Conservation (phyloP, 2,888 invertebrate genomes). For the Agonum fuliginosum region DNA sequence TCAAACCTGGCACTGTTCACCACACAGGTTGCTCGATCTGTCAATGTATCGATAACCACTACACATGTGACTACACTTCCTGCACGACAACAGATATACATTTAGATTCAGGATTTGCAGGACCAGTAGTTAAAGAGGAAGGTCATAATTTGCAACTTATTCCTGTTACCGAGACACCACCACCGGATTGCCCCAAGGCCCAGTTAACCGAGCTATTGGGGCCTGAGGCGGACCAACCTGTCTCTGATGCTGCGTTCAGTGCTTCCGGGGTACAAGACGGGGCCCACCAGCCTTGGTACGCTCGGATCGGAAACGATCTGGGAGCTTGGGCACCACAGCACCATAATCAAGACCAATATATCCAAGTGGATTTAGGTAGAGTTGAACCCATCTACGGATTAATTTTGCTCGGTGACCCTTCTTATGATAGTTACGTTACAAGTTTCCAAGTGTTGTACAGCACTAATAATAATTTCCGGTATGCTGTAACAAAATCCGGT, state of each 20-base stretch:
- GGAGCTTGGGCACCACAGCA: constrained; percentile 83
- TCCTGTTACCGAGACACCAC: constrained; percentile 70
- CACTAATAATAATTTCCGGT: constrained; percentile 72
- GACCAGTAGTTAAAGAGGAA: too few species aligned
- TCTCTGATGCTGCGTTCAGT: constrained; percentile 76
- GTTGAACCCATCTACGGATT: constrained; percentile 85
- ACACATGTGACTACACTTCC: constrained; percentile 79
- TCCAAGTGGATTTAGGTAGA: constrained; percentile 78
- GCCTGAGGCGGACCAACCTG: constrained; percentile 67
- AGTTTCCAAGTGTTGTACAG: constrained; percentile 85
- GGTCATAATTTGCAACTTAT: too few species aligned
- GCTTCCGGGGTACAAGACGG: constrained; percentile 76
- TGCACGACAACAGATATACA: constrained; percentile 72
- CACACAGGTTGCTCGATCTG: constrained; percentile 81
- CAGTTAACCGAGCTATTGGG: constrained; percentile 68
- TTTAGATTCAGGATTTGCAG: too few species aligned
- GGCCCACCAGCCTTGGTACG: constrained; percentile 75
- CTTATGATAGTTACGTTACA: constrained; percentile 84
- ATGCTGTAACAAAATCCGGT: constrained; percentile 70
- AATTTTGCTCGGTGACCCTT: constrained; percentile 81
- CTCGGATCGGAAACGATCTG: constrained; percentile 72
- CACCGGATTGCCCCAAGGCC: constrained; percentile 71
- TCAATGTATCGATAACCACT: constrained; percentile 86
- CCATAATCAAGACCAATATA: constrained; percentile 79
- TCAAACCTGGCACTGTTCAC: constrained; percentile 81